Base-by-base conservation (phyloP, 2,113 vertebrate species). In the Cnemophilus loriae region DNA sequence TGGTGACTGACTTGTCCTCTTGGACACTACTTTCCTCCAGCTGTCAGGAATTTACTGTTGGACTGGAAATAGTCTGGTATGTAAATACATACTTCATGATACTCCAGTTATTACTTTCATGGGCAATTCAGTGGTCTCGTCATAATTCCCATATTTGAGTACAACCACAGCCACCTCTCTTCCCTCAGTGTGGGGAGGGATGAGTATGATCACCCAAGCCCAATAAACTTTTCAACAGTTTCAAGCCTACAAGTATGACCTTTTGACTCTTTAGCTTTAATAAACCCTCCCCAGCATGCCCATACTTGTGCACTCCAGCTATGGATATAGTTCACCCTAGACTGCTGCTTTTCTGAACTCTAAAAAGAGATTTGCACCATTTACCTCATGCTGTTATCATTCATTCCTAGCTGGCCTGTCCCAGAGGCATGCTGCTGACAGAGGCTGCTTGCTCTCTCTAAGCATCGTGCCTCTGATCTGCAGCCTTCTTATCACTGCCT, bases 31-130 rank as follows among this genome's bases (percentile, higher is more conserved):
- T 89, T 95, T 77, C 77, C 87, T 92, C 85, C 90, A 95, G 94
- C 91, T 96, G 91, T 88, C 87, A 93, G 76, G 76, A 90, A 90
- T 96, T 96, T 94, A 89, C 39, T 90, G 32, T 35, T 82, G 71
- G 56, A 81, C 84, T 83, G 63, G 84, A 94, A 95, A 95, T 97
- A 94, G 89, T 94, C 93, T 70, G 56, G 71, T 93, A 93, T 94
- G 96, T 94, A 97, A 97, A 97, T 91, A 95, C 53, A 64, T 92
- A 93, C 77, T 93, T 89, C 64, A 7, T 70, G 49, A 83, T 91
- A 85, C 52, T 41, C 68, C 55, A 87, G 49, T 82, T 95, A 70
- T 88, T 90, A 77, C 56, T 94, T 94, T 44, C 68, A 52, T 28
- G 32, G 70, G 63, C 81, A 86, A 44, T 50, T 80, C 49, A 82